Percentiles rank a stretch among this genome's conserved stretches.
These are phyloP conservation scores for Metridium senile DNA, from an alignment of 92 coral and sea anemone genomes.

Conservation along the genomic window DNA sequence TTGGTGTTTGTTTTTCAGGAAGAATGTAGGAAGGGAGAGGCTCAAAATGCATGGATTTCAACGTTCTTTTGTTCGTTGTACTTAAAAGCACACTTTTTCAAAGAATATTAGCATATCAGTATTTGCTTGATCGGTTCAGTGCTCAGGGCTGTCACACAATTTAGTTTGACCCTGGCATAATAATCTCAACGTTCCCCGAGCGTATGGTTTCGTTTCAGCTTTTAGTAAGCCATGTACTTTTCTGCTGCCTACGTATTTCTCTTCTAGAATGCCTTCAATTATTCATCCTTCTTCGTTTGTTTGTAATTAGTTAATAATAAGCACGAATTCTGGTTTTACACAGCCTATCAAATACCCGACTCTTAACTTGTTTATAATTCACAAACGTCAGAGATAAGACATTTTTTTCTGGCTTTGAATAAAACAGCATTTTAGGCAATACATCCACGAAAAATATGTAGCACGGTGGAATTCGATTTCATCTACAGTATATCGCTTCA, in stretches of 20 bases:
- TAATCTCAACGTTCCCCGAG: background rate
- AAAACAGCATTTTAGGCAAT: background rate
- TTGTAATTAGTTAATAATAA: background rate
- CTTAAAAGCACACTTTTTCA: conserved; percentile 7
- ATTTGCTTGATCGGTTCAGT: conserved; percentile 16
- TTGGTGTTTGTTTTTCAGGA: conserved; percentile 17
- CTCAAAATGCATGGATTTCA: conserved; percentile 14
- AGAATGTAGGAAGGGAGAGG: conserved; percentile 13
- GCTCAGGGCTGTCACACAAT: conserved; percentile 17
- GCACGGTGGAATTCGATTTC: background rate
- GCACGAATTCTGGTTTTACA: background rate
- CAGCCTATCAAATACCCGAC: background rate
- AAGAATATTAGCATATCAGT: background rate
- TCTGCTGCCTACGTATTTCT: background rate
- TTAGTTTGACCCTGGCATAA: background rate
- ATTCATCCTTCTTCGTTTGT: background rate
- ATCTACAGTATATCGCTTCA: no score
- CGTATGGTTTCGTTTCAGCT: conserved; percentile 7
- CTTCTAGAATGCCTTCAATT: conserved; percentile 5
- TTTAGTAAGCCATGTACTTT: background rate
- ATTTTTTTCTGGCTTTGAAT: background rate
- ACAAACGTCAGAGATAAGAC: conserved; percentile 4
- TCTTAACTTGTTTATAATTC: conserved; percentile 3
- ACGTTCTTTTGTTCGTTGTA: background rate
- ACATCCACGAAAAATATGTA: background rate